Percentiles rank a stretch among this genome's conserved stretches.
Conservation (phyloP, 2,888 invertebrate genomes). For the Athrips mouffetella region DNA sequence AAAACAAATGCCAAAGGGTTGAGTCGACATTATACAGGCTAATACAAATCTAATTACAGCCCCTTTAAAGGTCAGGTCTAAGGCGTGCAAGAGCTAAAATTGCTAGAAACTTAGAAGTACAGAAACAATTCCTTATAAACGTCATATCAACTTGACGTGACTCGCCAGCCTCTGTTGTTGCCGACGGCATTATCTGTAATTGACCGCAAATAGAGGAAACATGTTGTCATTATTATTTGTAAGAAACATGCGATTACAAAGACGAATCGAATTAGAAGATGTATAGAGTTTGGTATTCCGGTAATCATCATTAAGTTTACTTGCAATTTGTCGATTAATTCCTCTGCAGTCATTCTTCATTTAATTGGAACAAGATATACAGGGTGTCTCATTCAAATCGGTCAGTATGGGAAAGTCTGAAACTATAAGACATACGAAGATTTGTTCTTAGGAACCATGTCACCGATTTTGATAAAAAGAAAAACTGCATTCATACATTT, state of each 20-base stretch:
- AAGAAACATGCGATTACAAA: constrained; percentile 33
- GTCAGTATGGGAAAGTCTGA: no score
- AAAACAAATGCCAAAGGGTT: constrained; percentile 12
- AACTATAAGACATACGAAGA: no score
- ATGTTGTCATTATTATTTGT: constrained; percentile 37
- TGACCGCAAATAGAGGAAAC: constrained; percentile 50
- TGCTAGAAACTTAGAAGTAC: not conserved
- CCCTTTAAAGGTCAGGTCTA: constrained; percentile 10
- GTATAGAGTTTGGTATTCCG: no score
- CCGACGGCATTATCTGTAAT: constrained; percentile 37
- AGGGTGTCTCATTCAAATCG: no score
- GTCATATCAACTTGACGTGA: constrained; percentile 18
- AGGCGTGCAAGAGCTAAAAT: not conserved
- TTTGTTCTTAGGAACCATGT: no score
- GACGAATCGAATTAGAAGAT: constrained; percentile 27
- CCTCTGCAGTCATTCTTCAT: no score
- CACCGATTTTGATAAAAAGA: no score
- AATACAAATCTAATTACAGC: constrained; percentile 8
- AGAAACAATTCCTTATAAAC: constrained; percentile 10
- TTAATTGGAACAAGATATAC: no score
- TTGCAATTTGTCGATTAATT: no score
- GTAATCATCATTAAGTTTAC: no score
- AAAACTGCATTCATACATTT: no score
- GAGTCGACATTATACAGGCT: constrained; percentile 2
- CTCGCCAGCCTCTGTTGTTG: constrained; percentile 15